A percentile compares a stretch with the other conserved stretches of the same genome.
These are phyloP conservation scores for Sandelia bainsii DNA, from an alignment of 2,797 vertebrate species.

Conservation along the genomic window DNA sequence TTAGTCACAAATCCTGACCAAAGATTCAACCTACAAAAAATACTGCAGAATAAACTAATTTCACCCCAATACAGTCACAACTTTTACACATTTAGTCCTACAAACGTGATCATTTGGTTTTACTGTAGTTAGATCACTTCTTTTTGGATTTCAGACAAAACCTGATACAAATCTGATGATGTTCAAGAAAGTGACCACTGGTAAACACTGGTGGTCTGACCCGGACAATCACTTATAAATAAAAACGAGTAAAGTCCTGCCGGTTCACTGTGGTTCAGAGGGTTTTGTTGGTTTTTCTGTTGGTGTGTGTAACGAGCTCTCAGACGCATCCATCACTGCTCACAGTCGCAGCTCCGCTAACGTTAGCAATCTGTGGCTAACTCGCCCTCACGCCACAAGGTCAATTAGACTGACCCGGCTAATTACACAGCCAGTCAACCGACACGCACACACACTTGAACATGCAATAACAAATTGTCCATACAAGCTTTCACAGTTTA, in stretches of 20 bases:
- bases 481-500: conserved; percentile 16
- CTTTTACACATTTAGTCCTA: too few species aligned
- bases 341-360: conserved; percentile 38
- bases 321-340: conserved; percentile 72
- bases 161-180: too few species aligned
- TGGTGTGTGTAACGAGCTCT: conserved; percentile 44
- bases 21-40: too few species aligned
- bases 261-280: conserved; percentile 23
- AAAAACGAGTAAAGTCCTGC: conserved; percentile 17
- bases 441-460: conserved; percentile 31
- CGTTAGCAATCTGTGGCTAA: conserved; percentile 68
- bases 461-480: conserved; percentile 26
- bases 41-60: too few species aligned
- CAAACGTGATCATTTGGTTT: too few species aligned
- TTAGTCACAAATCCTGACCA: too few species aligned
- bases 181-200: too few species aligned
- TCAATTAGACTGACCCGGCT: conserved; percentile 91
- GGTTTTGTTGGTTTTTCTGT: conserved; percentile 38
- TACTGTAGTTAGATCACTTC: too few species aligned
- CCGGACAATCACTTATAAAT: conserved; percentile 16
- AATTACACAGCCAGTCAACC: conserved; percentile 84
- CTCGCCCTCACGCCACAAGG: conserved; percentile 75
- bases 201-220: neutral
- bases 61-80: too few species aligned
- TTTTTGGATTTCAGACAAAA: too few species aligned